Evolutionary conservation across 2,888 invertebrate genomes (phyloP).

Genomic region (Ochlodes sylvanus): DNA sequence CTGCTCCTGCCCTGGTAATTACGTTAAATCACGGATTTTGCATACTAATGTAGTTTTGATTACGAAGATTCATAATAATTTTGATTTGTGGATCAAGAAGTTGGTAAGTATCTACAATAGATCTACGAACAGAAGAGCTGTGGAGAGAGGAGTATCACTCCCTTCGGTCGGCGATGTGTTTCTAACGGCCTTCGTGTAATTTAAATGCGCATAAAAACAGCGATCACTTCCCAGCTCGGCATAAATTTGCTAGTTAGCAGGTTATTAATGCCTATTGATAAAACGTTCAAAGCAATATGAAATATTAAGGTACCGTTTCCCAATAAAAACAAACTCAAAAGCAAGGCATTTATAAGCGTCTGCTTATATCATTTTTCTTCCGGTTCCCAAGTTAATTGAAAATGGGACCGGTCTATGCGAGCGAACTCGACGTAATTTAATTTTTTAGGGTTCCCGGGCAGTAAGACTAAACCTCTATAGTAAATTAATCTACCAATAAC

Average conservation of each 20-base stretch:
- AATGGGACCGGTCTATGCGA: slow-evolving; percentile 23
- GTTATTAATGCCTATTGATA: too few relatives aligned
- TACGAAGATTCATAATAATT: slow-evolving; percentile 13
- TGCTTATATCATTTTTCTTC: slow-evolving; percentile 35
- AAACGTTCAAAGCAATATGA: slow-evolving; percentile 9
- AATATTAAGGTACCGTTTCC: slow-evolving; percentile 4
- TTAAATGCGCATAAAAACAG: too few relatives aligned
- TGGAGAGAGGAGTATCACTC: too few relatives aligned
- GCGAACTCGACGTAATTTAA: slow-evolving; percentile 29
- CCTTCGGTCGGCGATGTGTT: too few relatives aligned
- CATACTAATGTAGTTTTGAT: slow-evolving; percentile 37
- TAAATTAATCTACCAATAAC: too few relatives aligned
- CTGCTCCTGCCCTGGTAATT: slow-evolving; percentile 29
- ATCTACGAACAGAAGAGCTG: too few relatives aligned
- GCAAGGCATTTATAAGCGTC: slow-evolving; percentile 26
- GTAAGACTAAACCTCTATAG: neutral
- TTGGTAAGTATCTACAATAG: too few relatives aligned
- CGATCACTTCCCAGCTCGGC: too few relatives aligned
- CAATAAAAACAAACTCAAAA: slow-evolving; percentile 22
- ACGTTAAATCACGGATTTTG: slow-evolving; percentile 33
- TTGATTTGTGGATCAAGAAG: neutral
- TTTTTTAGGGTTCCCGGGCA: slow-evolving; percentile 8
- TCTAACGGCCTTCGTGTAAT: too few relatives aligned
- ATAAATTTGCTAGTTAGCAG: too few relatives aligned
- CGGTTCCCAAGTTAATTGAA: slow-evolving; percentile 35